Base-by-base conservation (phyloP, 2,113 vertebrate species). In the Salminus brasiliensis region DNA sequence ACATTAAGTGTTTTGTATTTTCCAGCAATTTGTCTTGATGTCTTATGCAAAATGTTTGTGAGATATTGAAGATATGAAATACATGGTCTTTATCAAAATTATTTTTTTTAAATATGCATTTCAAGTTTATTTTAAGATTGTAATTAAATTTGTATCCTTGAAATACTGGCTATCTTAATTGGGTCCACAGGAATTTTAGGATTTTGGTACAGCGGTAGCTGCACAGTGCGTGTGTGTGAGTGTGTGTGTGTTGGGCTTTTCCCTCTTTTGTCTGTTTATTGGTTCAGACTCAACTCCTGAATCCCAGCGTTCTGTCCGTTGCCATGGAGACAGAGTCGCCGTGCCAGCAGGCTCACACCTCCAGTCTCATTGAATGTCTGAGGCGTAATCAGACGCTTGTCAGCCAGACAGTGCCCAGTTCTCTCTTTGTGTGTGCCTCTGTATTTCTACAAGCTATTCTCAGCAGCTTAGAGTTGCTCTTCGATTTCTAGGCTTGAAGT, bases 271-370 rank as follows among this genome's bases (percentile, higher is more conserved):
- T 79, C 70, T 80, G 68, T 80, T 83, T 83, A 80, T 83, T 81
- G 84, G 69, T 83, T 80, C 78, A 78, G 69, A 45, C 70, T 83
- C 30, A 66, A 78, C 65, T 83, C 69, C 72, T 68, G 80, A 82
- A 76, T 82, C 84, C 74, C 81, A 41, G 81, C 66, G 81, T 85
- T 85, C 73, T 55, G 32, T 45, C 55, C 74, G 74, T 85, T 85
- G 68, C 81, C 81, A 85, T 83, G 81, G 84, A 69, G 75, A 83
- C 81, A 78, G 72, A 77, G 81, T 80, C 80, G 74, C 77, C 32
- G 39, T 85, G 81, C 81, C 81, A 83, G 78, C 57, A 57, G 78
- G 81, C 70, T 77, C 39, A 63, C 66, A 57, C 74, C 36, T 80
- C 72, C 69, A 70, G 57, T 49, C 75, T 47, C 74, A 69, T 71